Evolutionary conservation across 1,140 invertebrate genomes (phyloP).

Genomic region (Aphaenogaster rudis): DNA sequence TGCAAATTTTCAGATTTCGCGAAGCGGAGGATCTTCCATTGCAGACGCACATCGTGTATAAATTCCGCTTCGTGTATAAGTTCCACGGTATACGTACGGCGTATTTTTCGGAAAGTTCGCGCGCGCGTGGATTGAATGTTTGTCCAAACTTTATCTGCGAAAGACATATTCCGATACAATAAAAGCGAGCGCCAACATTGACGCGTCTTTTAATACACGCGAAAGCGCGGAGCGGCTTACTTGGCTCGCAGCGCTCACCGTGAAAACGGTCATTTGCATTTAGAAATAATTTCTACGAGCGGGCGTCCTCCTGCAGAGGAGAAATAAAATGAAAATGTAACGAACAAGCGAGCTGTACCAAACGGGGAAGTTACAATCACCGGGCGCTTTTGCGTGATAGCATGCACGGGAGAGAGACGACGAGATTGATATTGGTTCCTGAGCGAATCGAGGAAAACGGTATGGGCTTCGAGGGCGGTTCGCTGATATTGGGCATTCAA

Average conservation of each 20-base stretch:
- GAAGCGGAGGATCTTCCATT: background rate
- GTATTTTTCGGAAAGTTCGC: constrained; percentile 28
- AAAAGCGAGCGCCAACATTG: constrained; percentile 49
- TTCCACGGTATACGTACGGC: background rate
- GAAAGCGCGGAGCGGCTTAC: constrained; percentile 46
- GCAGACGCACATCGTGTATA: background rate
- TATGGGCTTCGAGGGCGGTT: constrained; percentile 81
- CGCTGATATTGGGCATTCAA: constrained; percentile 86
- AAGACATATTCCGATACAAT: constrained; percentile 47
- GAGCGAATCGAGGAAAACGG: constrained; percentile 79
- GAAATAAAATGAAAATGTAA: constrained; percentile 66
- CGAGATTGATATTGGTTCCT: constrained; percentile 84
- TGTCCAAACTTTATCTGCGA: constrained; percentile 7
- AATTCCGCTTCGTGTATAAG: background rate
- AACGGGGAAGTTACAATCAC: constrained; percentile 65
- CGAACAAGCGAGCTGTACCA: constrained; percentile 65
- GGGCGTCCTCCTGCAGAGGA: constrained; percentile 45
- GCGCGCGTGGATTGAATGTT: constrained; percentile 1
- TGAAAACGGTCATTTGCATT: constrained; percentile 59
- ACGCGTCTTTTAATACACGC: constrained; percentile 54
- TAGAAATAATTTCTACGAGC: constrained; percentile 65
- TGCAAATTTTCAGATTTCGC: constrained; percentile 34
- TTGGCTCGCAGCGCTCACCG: constrained; percentile 41
- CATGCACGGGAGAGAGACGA: constrained; percentile 69
- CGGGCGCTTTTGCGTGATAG: constrained; percentile 74